Evolutionary conservation across 2,888 invertebrate species (phyloP).

Genomic region (Hermaeophaga mercurialis): DNA sequence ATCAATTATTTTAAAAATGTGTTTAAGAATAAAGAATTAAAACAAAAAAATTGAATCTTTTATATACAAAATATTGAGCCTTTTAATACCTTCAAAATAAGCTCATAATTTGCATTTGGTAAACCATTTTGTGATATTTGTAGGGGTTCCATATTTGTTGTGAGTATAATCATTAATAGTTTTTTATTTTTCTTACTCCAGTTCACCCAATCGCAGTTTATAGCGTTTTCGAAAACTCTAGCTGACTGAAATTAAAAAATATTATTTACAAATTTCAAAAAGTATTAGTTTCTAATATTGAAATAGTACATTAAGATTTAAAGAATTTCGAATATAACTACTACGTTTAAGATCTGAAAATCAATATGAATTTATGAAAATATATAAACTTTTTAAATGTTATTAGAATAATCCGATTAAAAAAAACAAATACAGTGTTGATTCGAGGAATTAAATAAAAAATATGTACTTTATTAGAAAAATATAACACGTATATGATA

Average conservation of each 20-base stretch:
- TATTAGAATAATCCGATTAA: no score
- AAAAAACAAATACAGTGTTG: no score
- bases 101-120: background rate
- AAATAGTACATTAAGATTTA: no score
- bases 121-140: background rate
- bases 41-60: background rate
- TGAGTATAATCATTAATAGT: background rate
- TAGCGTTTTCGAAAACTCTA: background rate
- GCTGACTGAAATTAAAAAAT: background rate
- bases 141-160: background rate
- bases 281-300: no score
- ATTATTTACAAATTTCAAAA: no score
- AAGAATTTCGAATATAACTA: background rate
- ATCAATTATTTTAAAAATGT: background rate
- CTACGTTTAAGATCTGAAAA: no score
- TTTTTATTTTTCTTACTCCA: conserved; percentile 4
- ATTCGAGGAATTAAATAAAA: no score
- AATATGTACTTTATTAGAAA: no score
- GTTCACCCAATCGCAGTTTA: conserved; percentile 1
- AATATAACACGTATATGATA: no score
- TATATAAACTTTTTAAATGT: no score
- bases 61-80: no score
- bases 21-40: background rate
- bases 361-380: no score
- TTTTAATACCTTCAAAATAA: background rate